Evolutionary conservation across 2,888 invertebrate genomes (phyloP).

Genomic region (Oligia strigilis): DNA sequence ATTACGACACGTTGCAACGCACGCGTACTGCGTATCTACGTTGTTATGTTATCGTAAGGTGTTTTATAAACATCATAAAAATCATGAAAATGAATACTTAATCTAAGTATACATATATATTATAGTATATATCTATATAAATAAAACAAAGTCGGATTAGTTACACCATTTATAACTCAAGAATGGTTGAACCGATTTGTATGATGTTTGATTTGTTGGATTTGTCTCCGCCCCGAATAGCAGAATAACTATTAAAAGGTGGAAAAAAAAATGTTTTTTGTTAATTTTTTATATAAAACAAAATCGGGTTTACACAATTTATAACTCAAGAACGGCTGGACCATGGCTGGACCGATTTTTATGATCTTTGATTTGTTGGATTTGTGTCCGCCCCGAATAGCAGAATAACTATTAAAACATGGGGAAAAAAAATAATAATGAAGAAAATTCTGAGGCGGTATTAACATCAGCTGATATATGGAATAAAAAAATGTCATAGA

Average conservation of each 20-base stretch:
- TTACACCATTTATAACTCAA: too few relatives aligned
- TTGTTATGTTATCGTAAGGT: conserved; percentile 3
- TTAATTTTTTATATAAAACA: too few relatives aligned
- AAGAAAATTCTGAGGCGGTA: background rate
- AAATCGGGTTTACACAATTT: too few relatives aligned
- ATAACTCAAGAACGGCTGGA: too few relatives aligned
- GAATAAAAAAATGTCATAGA: background rate
- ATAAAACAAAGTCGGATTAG: too few relatives aligned
- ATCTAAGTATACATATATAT: background rate
- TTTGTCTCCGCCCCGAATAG: too few relatives aligned
- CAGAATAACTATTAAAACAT: background rate
- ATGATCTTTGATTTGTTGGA: background rate
- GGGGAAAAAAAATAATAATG: background rate
- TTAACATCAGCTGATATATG: background rate
- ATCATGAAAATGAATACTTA: background rate
- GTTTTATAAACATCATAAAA: conserved; percentile 3
- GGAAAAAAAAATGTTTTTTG: too few relatives aligned
- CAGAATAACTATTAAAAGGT: too few relatives aligned
- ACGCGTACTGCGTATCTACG: background rate
- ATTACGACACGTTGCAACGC: background rate
- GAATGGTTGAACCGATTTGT: too few relatives aligned
- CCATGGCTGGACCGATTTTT: background rate
- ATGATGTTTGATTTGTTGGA: too few relatives aligned
- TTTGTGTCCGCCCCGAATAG: background rate
- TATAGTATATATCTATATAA: too few relatives aligned